Evolutionary conservation across 2,888 invertebrate genomes (phyloP).

Genomic region (Pteria penguin): DNA sequence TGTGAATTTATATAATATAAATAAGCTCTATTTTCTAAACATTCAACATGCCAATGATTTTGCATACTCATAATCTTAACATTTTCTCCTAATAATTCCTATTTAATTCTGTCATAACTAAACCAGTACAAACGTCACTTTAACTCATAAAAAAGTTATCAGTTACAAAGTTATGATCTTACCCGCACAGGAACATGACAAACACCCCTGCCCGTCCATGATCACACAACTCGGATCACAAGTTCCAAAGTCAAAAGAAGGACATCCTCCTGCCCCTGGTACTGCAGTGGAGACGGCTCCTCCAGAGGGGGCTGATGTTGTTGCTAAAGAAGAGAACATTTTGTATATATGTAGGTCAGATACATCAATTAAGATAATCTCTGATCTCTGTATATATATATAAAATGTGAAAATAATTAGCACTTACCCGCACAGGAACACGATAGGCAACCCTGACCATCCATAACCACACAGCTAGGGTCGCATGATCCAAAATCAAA

Average conservation of each 20-base stretch:
- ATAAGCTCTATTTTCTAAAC: too few relatives aligned
- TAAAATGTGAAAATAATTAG: too few relatives aligned
- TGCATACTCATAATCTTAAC: too few relatives aligned
- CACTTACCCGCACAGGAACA: constrained; percentile 24
- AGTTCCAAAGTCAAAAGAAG: constrained; percentile 20
- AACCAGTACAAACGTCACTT: too few relatives aligned
- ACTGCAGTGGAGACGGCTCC: not conserved
- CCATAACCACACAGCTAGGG: constrained; percentile 13
- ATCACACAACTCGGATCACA: constrained; percentile 32
- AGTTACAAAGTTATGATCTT: too few relatives aligned
- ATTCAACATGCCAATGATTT: too few relatives aligned
- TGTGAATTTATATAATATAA: too few relatives aligned
- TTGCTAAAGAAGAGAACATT: not conserved
- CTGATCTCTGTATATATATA: too few relatives aligned
- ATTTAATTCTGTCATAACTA: too few relatives aligned
- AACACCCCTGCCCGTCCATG: constrained; percentile 25
- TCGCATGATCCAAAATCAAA: constrained; percentile 22
- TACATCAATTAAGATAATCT: too few relatives aligned
- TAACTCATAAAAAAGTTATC: too few relatives aligned
- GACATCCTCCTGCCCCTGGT: constrained; percentile 31
- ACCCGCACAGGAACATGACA: constrained; percentile 19
- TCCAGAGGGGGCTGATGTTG: not conserved
- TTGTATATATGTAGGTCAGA: not conserved
- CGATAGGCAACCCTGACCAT: constrained; percentile 21
- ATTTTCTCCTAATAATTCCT: too few relatives aligned